Evolutionary conservation across 2,888 invertebrate genomes (phyloP), one percentile per base, ranked within the genome.

Genomic region (Prosapia bicincta): DNA sequence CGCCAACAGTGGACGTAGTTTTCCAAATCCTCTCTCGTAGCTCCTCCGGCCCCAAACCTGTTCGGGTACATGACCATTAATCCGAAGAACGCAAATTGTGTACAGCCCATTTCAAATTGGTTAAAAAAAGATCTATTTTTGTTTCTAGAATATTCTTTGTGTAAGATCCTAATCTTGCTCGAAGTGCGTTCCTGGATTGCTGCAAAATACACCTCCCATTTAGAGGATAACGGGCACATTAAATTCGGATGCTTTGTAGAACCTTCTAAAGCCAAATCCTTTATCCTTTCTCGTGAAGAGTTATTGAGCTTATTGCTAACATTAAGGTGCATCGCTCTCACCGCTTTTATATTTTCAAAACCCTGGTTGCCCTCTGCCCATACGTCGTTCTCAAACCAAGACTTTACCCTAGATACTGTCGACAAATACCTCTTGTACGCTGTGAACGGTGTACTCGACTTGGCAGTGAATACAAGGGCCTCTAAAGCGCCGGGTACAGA

Each of bases 1-100:
- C 86, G 82, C 89, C 89, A 89, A 30, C 87, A 82, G 78, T 89
- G 87, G 26, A 88, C 84, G 79, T 87, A 87, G 26, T 85, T 86
- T 2, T 88, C 87, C 13, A 88, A 80, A 72, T 88, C 87, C 13
- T 85, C 83, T 0, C 85, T 83, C 23, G 83, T 84, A 0, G 83
- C 83, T 13, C 83, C 79, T 32, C 83, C 82, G 2, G 84, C 80
- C 0, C 85, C 86, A 77, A 88, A 85, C 26, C 82, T 79, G 15
- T 83, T 79, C 0, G 88, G 87, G 74, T 85, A 85, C 75, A 87
- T 81, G 7, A 88, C 79, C 0, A 85, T 78, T 7, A 86, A 78
- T 0, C 87, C 87, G 26, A 88, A 82, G 80, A 89, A 88, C 0
- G 86, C 87, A 80, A 86, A 86, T 79, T 88, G 88, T 0, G 88